Evolutionary conservation across 2,888 invertebrate genomes (phyloP).

Genomic region (Lobophora halterata): DNA sequence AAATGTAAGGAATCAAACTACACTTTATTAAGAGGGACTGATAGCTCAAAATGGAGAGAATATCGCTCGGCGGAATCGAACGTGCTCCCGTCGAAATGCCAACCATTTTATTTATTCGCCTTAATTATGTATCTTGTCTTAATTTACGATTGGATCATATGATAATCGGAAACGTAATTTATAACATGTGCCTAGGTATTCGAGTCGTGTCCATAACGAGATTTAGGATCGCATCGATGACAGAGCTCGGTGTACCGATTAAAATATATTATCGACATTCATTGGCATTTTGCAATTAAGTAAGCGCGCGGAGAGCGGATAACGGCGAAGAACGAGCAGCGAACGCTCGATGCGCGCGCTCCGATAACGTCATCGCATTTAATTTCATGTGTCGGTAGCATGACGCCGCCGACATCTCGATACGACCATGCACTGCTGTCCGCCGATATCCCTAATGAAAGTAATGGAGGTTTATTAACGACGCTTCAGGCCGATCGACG

Average conservation of each 20-base stretch:
- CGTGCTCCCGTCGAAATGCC: conserved; percentile 80
- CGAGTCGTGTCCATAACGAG: conserved; percentile 76
- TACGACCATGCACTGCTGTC: conserved; percentile 73
- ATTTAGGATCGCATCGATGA: conserved; percentile 75
- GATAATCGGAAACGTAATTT: conserved; percentile 79
- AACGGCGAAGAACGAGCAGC: conserved; percentile 41
- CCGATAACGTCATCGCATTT: conserved; percentile 76
- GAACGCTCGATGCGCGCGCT: conserved; percentile 61
- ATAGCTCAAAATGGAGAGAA: conserved; percentile 74
- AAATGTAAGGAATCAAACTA: conserved; percentile 77
- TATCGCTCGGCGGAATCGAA: conserved; percentile 70
- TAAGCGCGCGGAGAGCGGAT: conserved; percentile 39
- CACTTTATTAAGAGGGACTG: conserved; percentile 74
- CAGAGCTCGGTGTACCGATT: conserved; percentile 60
- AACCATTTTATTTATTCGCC: conserved; percentile 81
- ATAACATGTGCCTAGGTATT: conserved; percentile 77
- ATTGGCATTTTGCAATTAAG: conserved; percentile 76
- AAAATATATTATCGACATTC: conserved; percentile 73
- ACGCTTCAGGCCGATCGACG: conserved; percentile 55
- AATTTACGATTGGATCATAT: conserved; percentile 81
- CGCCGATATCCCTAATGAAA: conserved; percentile 78
- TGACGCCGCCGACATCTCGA: conserved; percentile 74
- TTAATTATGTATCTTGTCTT: conserved; percentile 82
- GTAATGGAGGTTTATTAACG: conserved; percentile 79
- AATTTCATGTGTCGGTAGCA: conserved; percentile 76